Evolutionary conservation across 1,140 invertebrate genomes (phyloP).

Genomic region (Colletes latitarsis): DNA sequence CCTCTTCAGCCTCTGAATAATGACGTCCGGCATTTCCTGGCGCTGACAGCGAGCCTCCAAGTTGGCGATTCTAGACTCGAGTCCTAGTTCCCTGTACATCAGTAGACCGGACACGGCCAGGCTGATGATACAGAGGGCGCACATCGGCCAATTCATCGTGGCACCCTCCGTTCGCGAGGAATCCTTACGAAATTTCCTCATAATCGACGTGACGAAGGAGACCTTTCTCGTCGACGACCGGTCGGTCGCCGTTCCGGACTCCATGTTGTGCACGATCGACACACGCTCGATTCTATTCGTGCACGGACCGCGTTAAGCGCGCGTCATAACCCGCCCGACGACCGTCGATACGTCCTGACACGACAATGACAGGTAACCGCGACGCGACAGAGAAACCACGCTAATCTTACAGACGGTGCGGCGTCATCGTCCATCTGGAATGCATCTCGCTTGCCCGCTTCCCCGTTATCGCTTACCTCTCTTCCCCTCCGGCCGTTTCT

Average conservation of each 20-base stretch:
- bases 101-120: constrained; percentile 73
- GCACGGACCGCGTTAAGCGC: constrained; percentile 53
- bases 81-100: constrained; percentile 70
- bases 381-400: constrained; percentile 30
- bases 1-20: constrained; percentile 66
- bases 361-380: constrained; percentile 26
- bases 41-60: constrained; percentile 68
- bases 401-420: constrained; percentile 62
- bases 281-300: constrained; percentile 50
- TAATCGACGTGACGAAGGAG: constrained; percentile 57
- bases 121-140: constrained; percentile 75
- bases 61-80: constrained; percentile 74
- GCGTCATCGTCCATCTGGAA: constrained; percentile 69
- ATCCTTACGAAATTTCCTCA: constrained; percentile 68
- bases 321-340: constrained; percentile 58
- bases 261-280: constrained; percentile 54
- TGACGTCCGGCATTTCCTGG: constrained; percentile 49
- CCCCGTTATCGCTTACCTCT: constrained; percentile 39
- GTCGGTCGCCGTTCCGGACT: constrained; percentile 46
- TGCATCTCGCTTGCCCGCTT: constrained; percentile 55
- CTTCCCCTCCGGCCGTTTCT: neutral
- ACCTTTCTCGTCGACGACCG: constrained; percentile 48
- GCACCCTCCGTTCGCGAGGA: constrained; percentile 18
- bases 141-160: constrained; percentile 72
- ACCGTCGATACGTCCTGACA: constrained; percentile 53